Evolutionary conservation across 2,113 vertebrate genomes (phyloP), one percentile per base, ranked within the genome.

Genomic region (Pungitius pungitius): DNA sequence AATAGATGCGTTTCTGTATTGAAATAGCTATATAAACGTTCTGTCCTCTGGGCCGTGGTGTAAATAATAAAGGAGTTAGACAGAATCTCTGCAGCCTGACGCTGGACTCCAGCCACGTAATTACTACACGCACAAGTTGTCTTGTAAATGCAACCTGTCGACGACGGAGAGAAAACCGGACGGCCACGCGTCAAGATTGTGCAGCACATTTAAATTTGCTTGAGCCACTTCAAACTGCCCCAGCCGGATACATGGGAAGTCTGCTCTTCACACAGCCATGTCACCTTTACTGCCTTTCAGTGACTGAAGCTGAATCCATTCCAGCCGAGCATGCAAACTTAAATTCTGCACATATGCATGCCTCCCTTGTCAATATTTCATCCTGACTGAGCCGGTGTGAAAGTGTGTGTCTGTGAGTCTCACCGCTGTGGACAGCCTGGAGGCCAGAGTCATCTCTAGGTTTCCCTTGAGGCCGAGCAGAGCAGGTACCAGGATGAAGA

Each of bases 391-490:
- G 43, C 17, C 20, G 9, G 24, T 15, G 24, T 1, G 22, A 7
- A 17, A 1, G 13, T 18, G 11, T 37, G 20, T 63, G 66, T 9
- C 33, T 27, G 30, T 78, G 17, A 40, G 8, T 75, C 89, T 91
- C 87, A 99, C 98, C 71, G 97, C 97, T 30, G 97, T 99, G 49
- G 97, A 99, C 6, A 99, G 92, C 63, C 98, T 93, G 4, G 98
- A 99, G n/a, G 98, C 98, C 85, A 99, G 90, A 0, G 98, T 99
- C 98, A 99, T 99, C 94, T 99, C 98, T 90, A 99, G 93, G 88
- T 99, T 99, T 17, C 98, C 98, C 91, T 99, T 99, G 72, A 99
- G 96, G 55, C 98, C 97, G 61, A 99, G 95, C 70, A 99, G 95
- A 11, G 97, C 97, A 13, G 98, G 97, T 69, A 99, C 97, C 90